Conservation (phyloP, 2,888 invertebrate genomes). For the Drosophila setosimentum region DNA sequence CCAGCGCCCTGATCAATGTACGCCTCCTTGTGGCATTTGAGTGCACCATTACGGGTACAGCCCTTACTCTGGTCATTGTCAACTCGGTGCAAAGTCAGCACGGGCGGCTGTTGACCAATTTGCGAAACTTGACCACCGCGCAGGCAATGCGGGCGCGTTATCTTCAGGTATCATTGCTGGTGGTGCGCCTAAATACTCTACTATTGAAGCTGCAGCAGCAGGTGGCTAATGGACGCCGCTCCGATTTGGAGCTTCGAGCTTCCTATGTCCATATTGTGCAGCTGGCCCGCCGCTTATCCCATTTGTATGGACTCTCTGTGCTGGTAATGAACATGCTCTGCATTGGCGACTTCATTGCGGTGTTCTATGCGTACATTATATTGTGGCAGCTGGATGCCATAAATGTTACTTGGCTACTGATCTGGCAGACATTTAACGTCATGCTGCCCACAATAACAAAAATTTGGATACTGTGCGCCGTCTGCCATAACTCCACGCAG, state of each 20-base stretch:
- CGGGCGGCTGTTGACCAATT: neutral
- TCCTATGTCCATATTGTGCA: conserved; percentile 55
- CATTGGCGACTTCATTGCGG: conserved; percentile 63
- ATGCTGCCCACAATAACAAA: conserved; percentile 56
- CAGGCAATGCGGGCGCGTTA: conserved; percentile 64
- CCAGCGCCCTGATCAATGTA: neutral
- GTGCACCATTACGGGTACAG: neutral
- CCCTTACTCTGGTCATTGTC: neutral
- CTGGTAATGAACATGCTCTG: conserved; percentile 67
- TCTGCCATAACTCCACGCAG: conserved; percentile 52
- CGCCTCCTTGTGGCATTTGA: conserved; percentile 44
- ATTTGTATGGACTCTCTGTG: conserved; percentile 59
- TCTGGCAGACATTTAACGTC: conserved; percentile 28
- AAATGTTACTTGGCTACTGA: conserved; percentile 12
- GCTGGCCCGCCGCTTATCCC: conserved; percentile 45
- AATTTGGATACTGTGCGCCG: conserved; percentile 54
- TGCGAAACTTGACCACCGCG: conserved; percentile 39
- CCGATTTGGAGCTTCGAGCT: conserved; percentile 26
- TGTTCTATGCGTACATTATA: conserved; percentile 53
- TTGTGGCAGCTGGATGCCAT: conserved; percentile 19
- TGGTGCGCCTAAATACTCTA: conserved; percentile 59
- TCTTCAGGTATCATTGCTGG: conserved; percentile 58
- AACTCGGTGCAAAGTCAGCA: neutral
- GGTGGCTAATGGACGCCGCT: neutral
- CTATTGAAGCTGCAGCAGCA: conserved; percentile 42